Evolutionary conservation across 2,797 vertebrate genomes (phyloP).

Genomic region (Anguilla megastoma): DNA sequence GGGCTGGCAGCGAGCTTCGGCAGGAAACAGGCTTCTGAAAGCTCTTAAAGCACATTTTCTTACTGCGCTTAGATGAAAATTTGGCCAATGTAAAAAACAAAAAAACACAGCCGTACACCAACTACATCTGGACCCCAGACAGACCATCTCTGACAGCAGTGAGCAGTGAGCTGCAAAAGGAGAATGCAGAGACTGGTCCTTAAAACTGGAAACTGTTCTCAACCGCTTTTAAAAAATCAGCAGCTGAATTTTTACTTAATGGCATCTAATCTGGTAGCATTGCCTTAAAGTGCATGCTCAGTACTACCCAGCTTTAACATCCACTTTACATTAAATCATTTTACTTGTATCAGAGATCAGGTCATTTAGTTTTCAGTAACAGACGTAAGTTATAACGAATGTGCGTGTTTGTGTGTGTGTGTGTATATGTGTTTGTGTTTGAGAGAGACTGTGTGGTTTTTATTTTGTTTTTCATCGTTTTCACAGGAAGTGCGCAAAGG

Average conservation of each 20-base stretch:
- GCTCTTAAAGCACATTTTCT: background rate
- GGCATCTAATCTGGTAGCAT: background rate
- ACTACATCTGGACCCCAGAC: background rate
- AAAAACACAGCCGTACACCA: background rate
- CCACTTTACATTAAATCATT: background rate
- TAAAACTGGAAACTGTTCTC: background rate
- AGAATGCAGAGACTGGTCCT: background rate
- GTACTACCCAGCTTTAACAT: background rate
- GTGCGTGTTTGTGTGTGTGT: background rate
- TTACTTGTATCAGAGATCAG: background rate
- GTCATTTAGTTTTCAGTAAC: background rate
- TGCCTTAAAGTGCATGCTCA: background rate
- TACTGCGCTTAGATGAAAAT: background rate
- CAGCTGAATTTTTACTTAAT: background rate
- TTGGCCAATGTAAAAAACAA: background rate
- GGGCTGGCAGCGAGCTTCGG: background rate
- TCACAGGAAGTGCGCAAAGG: background rate
- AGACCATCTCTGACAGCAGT: background rate
- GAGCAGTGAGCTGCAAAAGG: background rate
- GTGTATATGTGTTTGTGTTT: too few relatives aligned
- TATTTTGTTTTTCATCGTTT: background rate
- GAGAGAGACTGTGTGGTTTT: background rate
- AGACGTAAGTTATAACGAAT: background rate
- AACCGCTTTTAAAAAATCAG: background rate
- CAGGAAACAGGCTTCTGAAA: background rate